These are phyloP conservation scores for Craterocephalus amniculus DNA, from an alignment of 2,797 vertebrate species.

Conservation along the genomic window DNA sequence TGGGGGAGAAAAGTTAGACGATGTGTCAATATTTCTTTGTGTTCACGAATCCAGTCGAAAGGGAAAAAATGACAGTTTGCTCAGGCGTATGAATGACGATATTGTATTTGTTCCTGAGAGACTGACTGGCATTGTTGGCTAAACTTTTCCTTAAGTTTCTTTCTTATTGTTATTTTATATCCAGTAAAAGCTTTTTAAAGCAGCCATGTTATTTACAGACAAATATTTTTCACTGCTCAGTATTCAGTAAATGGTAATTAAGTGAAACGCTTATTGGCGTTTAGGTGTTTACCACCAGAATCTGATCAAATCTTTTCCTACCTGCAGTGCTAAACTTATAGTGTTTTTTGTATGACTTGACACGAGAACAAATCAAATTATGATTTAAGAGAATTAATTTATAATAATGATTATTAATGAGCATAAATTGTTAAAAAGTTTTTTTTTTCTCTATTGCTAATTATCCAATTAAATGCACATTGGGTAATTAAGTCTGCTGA, in stretches of 20 bases:
- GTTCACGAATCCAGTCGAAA: constrained; percentile 35
- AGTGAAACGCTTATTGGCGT: not conserved
- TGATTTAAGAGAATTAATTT: not conserved
- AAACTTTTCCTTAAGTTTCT: constrained; percentile 4
- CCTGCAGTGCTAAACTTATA: not conserved
- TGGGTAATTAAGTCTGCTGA: not conserved
- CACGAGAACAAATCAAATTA: not conserved
- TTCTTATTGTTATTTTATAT: not conserved
- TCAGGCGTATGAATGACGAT: constrained; percentile 43
- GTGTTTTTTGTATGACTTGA: too few relatives aligned
- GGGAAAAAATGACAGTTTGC: constrained; percentile 39
- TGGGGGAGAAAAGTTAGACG: constrained; percentile 4
- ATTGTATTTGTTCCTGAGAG: constrained; percentile 30
- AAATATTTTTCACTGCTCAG: not conserved
- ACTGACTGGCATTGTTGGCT: constrained; percentile 2
- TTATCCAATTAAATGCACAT: not conserved
- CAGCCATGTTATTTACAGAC: not conserved
- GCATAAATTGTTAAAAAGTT: not conserved
- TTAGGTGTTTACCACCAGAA: constrained; percentile 9
- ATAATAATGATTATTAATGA: too few relatives aligned
- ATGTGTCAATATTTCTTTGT: constrained; percentile 37
- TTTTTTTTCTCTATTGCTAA: not conserved
- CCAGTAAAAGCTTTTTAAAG: constrained; percentile 15
- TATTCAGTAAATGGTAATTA: constrained; percentile 16
- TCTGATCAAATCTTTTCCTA: too few relatives aligned